A percentile compares a stretch with the other conserved stretches of the same genome.
These are phyloP conservation scores for Neopipo cinnamomea DNA, from an alignment of 2,113 vertebrate species.

Conservation along the genomic window DNA sequence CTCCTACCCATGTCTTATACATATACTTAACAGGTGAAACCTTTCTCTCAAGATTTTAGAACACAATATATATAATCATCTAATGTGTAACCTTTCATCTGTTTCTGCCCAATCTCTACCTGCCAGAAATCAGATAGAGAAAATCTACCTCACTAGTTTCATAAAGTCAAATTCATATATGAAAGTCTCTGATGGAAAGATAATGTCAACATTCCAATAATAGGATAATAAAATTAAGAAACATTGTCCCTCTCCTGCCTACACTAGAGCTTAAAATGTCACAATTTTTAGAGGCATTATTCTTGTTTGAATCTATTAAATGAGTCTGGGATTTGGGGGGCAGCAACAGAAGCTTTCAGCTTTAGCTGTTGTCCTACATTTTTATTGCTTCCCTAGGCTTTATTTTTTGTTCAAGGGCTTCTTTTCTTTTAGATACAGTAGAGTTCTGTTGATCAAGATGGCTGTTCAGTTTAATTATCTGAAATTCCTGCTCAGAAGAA, in stretches of 20 bases:
- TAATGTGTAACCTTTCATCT: background rate
- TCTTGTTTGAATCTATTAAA: background rate
- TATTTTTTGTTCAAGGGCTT: background rate
- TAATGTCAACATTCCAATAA: background rate
- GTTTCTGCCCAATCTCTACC: background rate
- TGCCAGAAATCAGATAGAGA: background rate
- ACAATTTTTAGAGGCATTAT: background rate
- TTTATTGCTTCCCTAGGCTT: background rate
- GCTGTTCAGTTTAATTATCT: background rate
- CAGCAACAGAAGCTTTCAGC: background rate
- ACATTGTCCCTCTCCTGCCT: background rate
- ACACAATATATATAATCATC: background rate
- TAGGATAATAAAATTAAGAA: background rate
- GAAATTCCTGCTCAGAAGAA: background rate
- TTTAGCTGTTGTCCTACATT: background rate
- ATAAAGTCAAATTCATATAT: background rate
- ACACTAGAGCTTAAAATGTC: background rate
- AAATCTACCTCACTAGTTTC: background rate
- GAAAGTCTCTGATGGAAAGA: background rate
- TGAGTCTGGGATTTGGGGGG: background rate
- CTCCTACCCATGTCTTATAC: background rate
- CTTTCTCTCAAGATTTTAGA: rapidly evolving
- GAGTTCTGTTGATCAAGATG: background rate
- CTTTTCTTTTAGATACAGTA: background rate
- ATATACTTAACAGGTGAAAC: background rate